Evolutionary conservation across 2,113 vertebrate species (phyloP).

Genomic region (Cryptoleucopteryx plumbea): DNA sequence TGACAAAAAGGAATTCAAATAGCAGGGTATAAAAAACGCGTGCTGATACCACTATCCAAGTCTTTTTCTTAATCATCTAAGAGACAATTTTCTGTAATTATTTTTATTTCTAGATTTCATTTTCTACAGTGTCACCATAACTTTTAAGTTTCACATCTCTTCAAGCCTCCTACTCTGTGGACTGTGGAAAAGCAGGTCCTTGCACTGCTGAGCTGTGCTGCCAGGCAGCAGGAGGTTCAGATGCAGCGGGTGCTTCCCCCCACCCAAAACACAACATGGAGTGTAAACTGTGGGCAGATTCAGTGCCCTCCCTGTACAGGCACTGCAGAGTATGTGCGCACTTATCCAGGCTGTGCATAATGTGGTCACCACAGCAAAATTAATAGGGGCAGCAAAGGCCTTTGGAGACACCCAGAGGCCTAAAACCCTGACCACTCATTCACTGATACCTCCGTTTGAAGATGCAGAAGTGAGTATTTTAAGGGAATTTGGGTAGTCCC

Average conservation of each 20-base stretch:
- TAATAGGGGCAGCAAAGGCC: neutral
- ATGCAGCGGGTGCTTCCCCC: neutral
- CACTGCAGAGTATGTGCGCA: rapidly evolving
- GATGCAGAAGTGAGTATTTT: neutral
- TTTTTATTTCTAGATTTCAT: neutral
- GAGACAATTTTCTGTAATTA: neutral
- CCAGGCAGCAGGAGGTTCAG: neutral
- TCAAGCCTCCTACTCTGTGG: neutral
- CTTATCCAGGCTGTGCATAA: neutral
- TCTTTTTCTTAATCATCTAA: neutral
- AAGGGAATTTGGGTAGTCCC: neutral
- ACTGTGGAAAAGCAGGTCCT: neutral
- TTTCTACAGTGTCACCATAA: neutral
- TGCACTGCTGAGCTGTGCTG: neutral
- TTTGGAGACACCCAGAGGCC: neutral
- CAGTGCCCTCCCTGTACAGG: neutral
- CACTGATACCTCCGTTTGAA: neutral
- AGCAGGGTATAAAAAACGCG: neutral
- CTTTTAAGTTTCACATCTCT: neutral
- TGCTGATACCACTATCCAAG: neutral
- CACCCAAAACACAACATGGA: rapidly evolving
- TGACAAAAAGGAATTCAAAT: neutral
- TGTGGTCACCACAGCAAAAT: neutral
- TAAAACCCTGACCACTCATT: rapidly evolving
- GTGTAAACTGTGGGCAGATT: neutral